These are phyloP conservation scores for Gallinago undulata DNA, from an alignment of 2,113 vertebrate species.

Conservation along the genomic window DNA sequence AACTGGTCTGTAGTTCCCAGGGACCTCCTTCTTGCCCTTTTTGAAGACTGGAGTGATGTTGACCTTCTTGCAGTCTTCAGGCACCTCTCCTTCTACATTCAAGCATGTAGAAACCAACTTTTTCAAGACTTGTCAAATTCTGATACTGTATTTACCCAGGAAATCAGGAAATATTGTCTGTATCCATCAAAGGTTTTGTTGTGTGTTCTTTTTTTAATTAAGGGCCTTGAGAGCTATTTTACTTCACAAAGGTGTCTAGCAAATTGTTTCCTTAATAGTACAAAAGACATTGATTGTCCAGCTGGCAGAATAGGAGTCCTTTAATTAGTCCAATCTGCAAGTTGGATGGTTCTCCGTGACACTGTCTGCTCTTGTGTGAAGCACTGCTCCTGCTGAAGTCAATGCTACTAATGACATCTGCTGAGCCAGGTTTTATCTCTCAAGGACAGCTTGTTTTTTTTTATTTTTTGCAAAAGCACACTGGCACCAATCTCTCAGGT, in stretches of 20 bases:
- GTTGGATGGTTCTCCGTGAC: background rate
- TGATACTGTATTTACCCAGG: background rate
- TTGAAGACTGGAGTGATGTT: too few relatives aligned
- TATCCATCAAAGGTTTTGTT: background rate
- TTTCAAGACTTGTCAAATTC: background rate
- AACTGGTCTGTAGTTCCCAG: too few relatives aligned
- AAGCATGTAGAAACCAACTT: background rate
- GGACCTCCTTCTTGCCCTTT: too few relatives aligned
- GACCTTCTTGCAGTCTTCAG: too few relatives aligned
- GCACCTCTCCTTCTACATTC: background rate
- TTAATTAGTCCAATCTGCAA: background rate
- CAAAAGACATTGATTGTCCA: background rate
- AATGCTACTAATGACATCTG: background rate
- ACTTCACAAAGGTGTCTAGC: background rate
- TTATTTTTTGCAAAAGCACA: accelerated
- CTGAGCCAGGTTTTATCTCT: background rate
- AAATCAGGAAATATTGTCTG: background rate
- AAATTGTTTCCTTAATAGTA: background rate
- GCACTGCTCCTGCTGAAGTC: background rate
- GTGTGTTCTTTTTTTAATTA: background rate
- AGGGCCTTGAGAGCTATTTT: background rate
- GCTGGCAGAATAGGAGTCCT: background rate
- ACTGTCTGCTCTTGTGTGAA: background rate
- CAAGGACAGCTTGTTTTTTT: background rate
- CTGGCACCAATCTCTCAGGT: background rate